phyloP scores from a whole-genome alignment of 2,113 vertebrate species.

The Egretta garzetta region DNA sequence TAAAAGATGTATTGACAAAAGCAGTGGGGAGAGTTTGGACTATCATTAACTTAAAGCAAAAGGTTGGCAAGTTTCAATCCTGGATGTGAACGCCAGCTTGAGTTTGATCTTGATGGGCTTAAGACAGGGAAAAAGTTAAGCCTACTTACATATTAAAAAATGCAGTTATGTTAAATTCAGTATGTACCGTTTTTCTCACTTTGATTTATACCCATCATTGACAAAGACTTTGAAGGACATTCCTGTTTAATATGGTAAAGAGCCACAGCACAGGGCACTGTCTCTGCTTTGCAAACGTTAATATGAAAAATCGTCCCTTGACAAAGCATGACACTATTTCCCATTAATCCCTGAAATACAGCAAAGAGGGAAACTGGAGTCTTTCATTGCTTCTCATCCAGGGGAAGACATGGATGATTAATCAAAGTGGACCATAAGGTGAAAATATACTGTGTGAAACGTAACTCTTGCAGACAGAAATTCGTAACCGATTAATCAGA shows the following conservation, averaged over 20 bases:
- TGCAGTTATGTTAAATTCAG: conserved; percentile 73
- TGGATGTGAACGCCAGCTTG: conserved; percentile 70
- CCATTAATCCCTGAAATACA: conserved; percentile 67
- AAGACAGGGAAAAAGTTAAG: conserved; percentile 74
- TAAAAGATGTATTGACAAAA: conserved; percentile 79
- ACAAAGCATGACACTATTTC: conserved; percentile 67
- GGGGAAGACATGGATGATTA: conserved; percentile 60
- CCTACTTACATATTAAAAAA: conserved; percentile 80
- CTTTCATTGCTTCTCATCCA: conserved; percentile 59
- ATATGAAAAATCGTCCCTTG: conserved; percentile 70
- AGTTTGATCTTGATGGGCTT: conserved; percentile 75
- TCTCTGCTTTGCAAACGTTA: conserved; percentile 67
- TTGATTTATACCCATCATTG: conserved; percentile 72
- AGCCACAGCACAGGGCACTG: conserved; percentile 57
- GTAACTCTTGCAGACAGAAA: conserved; percentile 34
- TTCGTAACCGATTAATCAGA: conserved; percentile 15
- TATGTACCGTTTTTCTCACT: conserved; percentile 61
- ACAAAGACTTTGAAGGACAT: conserved; percentile 70
- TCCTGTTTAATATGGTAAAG: conserved; percentile 71
- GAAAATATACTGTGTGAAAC: conserved; percentile 41
- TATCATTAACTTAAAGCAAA: conserved; percentile 74
- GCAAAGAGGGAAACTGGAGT: conserved; percentile 55
- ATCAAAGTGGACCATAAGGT: conserved; percentile 62
- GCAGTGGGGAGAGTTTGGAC: conserved; percentile 72
- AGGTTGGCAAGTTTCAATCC: conserved; percentile 67